These are phyloP conservation scores for Gonioctena quinquepunctata DNA, from an alignment of 1,140 invertebrate genomes.

Conservation along the genomic window DNA sequence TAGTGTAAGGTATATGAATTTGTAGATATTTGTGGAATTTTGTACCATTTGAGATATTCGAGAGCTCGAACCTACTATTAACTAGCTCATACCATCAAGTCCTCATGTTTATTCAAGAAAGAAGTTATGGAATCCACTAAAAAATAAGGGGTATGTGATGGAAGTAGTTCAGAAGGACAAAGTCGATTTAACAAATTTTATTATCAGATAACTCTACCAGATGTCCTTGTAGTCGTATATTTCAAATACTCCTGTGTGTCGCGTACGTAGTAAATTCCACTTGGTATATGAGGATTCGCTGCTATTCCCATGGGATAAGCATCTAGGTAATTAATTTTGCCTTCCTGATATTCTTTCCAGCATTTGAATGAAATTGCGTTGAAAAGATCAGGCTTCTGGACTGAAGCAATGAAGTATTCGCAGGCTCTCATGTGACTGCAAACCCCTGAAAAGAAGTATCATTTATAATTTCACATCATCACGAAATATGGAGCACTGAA, in stretches of 20 bases:
- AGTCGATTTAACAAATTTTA: background rate
- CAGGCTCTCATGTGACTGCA: constrained; percentile 73
- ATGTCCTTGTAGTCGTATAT: background rate
- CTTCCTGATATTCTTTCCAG: constrained; percentile 61
- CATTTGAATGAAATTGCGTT: constrained; percentile 61
- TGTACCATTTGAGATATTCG: no score
- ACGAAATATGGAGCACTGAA: no score
- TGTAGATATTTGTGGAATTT: no score
- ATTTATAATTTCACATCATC: no score
- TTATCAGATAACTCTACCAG: background rate
- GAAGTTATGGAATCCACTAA: no score
- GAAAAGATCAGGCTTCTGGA: constrained; percentile 62
- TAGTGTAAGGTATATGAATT: no score
- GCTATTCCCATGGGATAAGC: constrained; percentile 45
- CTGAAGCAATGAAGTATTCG: constrained; percentile 70
- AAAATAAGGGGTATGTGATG: no score
- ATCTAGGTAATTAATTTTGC: constrained; percentile 55
- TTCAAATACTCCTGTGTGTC: background rate
- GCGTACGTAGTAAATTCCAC: constrained; percentile 38
- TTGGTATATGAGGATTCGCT: constrained; percentile 38
- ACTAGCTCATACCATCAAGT: no score
- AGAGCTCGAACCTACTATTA: no score
- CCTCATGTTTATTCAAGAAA: no score
- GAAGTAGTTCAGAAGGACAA: no score
- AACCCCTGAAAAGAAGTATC: constrained; percentile 60